phyloP scores from a whole-genome alignment of 2,113 vertebrate species.

The Apteryx owenii region DNA sequence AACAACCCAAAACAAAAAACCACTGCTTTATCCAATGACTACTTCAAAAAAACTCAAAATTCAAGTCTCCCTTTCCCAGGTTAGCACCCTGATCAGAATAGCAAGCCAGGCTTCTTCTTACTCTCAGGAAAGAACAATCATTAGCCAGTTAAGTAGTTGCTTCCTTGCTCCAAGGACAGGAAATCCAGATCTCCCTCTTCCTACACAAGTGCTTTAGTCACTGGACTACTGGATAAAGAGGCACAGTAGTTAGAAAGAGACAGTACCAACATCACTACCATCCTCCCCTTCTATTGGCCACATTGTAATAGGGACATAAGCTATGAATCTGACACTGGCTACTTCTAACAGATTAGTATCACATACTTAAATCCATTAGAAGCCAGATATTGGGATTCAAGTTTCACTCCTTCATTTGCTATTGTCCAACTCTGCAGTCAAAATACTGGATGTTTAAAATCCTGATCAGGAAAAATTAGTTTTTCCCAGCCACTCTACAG shows the following conservation, averaged over 20 bases:
- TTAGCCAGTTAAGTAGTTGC: not conserved
- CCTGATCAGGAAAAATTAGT: not conserved
- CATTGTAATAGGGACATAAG: not conserved
- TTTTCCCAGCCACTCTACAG: not conserved
- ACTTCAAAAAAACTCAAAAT: not conserved
- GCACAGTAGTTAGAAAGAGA: not conserved
- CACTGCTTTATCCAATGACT: not conserved
- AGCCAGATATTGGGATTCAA: accelerated
- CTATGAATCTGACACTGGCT: not conserved
- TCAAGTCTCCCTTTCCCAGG: not conserved
- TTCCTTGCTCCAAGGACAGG: not conserved
- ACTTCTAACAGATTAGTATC: not conserved
- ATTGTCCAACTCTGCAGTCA: not conserved
- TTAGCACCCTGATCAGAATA: not conserved
- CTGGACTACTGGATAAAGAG: not conserved
- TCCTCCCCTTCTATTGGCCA: not conserved
- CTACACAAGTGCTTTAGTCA: not conserved
- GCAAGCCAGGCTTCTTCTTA: not conserved
- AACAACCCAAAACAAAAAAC: not conserved
- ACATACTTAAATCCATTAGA: not conserved
- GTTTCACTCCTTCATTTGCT: not conserved
- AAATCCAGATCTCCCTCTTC: not conserved
- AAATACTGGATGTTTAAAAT: not conserved
- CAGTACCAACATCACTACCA: not conserved
- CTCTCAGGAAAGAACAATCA: not conserved